phyloP scores from a whole-genome alignment of 2,888 invertebrate genomes.

The Rosalia funebris region DNA sequence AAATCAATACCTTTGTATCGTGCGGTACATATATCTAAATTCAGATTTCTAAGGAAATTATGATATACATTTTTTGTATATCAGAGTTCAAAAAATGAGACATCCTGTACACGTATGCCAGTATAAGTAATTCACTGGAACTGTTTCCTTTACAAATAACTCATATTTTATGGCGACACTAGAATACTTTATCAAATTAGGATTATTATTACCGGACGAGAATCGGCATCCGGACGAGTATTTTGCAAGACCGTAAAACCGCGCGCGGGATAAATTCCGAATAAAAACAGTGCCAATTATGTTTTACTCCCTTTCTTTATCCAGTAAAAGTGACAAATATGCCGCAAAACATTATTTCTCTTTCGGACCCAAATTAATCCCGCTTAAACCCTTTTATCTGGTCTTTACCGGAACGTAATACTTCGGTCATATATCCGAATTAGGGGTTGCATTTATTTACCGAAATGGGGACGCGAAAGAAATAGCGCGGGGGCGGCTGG shows the following conservation, averaged over 20 bases:
- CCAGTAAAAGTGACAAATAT: conserved; percentile 19
- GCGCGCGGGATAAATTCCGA: not conserved
- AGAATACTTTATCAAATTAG: not conserved
- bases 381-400: conserved; percentile 18
- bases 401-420: conserved; percentile 8
- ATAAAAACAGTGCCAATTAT: conserved; percentile 7
- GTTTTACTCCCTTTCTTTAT: conserved; percentile 15
- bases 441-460: conserved; percentile 3
- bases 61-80: too few relatives aligned
- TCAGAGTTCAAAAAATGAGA: too few relatives aligned
- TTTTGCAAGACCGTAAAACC: conserved; percentile 1
- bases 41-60: too few relatives aligned
- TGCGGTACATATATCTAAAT: too few relatives aligned
- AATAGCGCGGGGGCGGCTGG: not conserved
- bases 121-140: too few relatives aligned
- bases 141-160: not conserved
- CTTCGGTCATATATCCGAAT: conserved; percentile 4
- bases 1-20: too few relatives aligned
- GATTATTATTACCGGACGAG: not conserved
- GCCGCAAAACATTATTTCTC: conserved; percentile 4
- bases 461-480: not conserved
- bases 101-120: too few relatives aligned
- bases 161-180: not conserved
- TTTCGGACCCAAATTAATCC: conserved; percentile 17
- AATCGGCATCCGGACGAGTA: not conserved